Conservation (phyloP, 2,888 invertebrate species). For the Amblyjoppa proteus region DNA sequence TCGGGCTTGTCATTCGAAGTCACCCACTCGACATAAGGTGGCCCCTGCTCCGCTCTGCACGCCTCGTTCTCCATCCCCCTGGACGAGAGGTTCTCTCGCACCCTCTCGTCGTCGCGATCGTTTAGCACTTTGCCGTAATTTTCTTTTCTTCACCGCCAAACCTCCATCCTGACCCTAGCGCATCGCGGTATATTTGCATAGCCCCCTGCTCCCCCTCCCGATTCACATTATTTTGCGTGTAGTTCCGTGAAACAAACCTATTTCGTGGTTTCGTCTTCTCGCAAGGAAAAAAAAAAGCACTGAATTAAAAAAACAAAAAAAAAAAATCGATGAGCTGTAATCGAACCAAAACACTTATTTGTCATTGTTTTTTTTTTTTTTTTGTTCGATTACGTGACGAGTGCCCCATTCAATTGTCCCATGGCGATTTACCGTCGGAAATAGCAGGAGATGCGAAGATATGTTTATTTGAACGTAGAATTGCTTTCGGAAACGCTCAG, state of each 20-base stretch:
- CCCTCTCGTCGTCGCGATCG: conserved; percentile 78
- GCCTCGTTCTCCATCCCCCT: conserved; percentile 49
- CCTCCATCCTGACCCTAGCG: conserved; percentile 70
- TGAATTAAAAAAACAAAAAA: conserved; percentile 73
- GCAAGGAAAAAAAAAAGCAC: conserved; percentile 72
- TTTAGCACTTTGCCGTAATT: conserved; percentile 85
- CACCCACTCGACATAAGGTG: conserved; percentile 84
- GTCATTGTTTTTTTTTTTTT: conserved; percentile 78
- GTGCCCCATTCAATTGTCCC: too few relatives aligned
- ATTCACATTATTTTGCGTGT: conserved; percentile 37
- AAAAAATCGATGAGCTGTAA: conserved; percentile 80
- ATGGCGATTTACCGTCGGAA: too few relatives aligned
- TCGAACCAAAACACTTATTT: conserved; percentile 81
- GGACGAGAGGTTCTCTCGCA: conserved; percentile 65
- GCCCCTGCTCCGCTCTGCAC: conserved; percentile 72
- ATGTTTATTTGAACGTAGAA: too few relatives aligned
- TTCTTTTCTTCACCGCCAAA: conserved; percentile 75
- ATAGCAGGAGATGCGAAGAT: too few relatives aligned
- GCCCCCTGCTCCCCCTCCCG: conserved; percentile 73
- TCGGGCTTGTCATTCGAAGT: conserved; percentile 78
- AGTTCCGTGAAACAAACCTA: conserved; percentile 33
- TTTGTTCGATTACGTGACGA: conserved; percentile 60
- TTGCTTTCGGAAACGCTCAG: too few relatives aligned
- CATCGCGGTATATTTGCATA: conserved; percentile 81
- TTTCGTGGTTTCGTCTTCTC: conserved; percentile 47